Evolutionary conservation across 2,113 vertebrate genomes (phyloP).

Genomic region (Hyaena hyaena): DNA sequence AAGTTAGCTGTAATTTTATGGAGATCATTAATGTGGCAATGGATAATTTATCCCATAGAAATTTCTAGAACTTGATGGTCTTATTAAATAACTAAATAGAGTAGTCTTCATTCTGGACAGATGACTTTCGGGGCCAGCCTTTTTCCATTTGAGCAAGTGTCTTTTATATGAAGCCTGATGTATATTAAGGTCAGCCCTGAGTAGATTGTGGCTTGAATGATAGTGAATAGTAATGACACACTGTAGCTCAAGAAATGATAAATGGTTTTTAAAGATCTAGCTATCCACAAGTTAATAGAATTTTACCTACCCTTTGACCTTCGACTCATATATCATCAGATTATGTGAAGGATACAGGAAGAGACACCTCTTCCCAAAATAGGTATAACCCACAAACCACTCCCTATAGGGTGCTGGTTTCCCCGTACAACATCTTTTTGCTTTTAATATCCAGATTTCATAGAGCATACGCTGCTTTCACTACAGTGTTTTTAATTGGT

Average conservation of each 20-base stretch:
- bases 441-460: neutral
- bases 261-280: constrained; percentile 12
- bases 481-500: neutral
- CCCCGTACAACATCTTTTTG: neutral
- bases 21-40: neutral
- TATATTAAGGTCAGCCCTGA: constrained; percentile 8
- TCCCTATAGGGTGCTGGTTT: neutral
- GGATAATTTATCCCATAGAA: neutral
- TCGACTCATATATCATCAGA: neutral
- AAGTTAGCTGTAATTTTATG: constrained; percentile 17
- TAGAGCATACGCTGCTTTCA: neutral
- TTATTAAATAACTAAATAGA: neutral
- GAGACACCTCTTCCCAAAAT: neutral
- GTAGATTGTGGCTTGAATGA: neutral
- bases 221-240: neutral
- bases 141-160: neutral
- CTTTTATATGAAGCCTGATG: neutral
- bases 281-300: neutral
- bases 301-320: constrained; percentile 37
- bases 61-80: neutral
- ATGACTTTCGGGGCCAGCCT: neutral
- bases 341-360: neutral
- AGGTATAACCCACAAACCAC: neutral
- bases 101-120: neutral
- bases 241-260: neutral